A percentile compares a stretch with the other conserved stretches of the same genome.
These are phyloP conservation scores for Neopipo cinnamomea DNA, from an alignment of 2,113 vertebrate species.

Conservation along the genomic window DNA sequence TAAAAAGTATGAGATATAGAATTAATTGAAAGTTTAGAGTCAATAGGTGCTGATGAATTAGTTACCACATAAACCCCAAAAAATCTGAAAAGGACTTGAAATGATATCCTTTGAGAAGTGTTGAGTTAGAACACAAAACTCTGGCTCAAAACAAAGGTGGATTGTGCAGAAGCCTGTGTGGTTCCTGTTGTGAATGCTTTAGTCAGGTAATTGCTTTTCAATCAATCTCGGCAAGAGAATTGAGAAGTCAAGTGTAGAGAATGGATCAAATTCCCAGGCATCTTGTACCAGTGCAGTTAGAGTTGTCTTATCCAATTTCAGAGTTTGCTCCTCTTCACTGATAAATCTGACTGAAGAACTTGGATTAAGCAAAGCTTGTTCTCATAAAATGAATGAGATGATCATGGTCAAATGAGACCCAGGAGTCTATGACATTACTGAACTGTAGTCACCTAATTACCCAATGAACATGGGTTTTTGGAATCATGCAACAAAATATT, in stretches of 20 bases:
- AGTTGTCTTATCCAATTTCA: neutral
- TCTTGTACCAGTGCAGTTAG: neutral
- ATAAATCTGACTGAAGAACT: neutral
- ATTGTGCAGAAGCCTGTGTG: neutral
- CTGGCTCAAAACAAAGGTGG: neutral
- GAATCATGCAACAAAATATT: neutral
- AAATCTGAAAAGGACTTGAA: neutral
- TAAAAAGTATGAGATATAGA: neutral
- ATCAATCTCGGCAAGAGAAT: neutral
- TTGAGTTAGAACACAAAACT: neutral
- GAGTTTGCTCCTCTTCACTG: neutral
- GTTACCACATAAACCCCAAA: neutral
- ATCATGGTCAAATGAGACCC: neutral
- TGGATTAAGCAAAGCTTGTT: neutral
- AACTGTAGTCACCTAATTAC: neutral
- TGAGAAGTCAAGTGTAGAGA: neutral
- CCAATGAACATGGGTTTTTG: neutral
- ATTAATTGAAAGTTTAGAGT: constrained; percentile 17
- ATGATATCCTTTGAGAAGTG: neutral
- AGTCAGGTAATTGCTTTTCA: constrained; percentile 24
- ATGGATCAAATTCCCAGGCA: neutral
- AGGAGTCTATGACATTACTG: neutral
- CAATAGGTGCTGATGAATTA: constrained; percentile 36
- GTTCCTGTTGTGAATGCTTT: neutral
- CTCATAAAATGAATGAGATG: neutral